Evolutionary conservation across 92 coral and sea anemone genomes (phyloP).

Genomic region (Epizoanthus rinbou): DNA sequence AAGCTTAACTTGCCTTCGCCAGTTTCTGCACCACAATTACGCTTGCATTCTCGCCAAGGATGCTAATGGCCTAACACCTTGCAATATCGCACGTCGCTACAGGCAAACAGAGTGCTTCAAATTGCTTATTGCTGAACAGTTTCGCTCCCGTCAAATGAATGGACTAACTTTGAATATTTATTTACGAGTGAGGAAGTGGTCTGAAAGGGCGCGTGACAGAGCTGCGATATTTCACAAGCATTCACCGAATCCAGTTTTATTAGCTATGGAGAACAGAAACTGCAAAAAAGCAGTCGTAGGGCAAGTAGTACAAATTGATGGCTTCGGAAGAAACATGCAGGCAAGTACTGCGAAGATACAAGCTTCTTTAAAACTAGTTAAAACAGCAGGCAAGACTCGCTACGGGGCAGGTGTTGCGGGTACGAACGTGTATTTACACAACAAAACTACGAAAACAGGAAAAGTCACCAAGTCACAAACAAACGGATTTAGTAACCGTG

Average conservation of each 20-base stretch:
- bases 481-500: slow-evolving; percentile 3
- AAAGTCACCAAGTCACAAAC: slow-evolving; percentile 33
- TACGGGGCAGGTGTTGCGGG: slow-evolving; percentile 67
- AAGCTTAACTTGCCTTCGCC: slow-evolving; percentile 71
- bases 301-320: slow-evolving; percentile 90
- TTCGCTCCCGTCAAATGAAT: slow-evolving; percentile 83
- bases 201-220: slow-evolving; percentile 88
- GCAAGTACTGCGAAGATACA: slow-evolving; percentile 69
- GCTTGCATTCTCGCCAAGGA: slow-evolving; percentile 91
- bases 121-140: slow-evolving; percentile 90
- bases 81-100: slow-evolving; percentile 84
- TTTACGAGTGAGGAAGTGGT: slow-evolving; percentile 93
- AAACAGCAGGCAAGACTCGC: slow-evolving; percentile 44
- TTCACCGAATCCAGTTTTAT: slow-evolving; percentile 74
- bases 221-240: slow-evolving; percentile 86
- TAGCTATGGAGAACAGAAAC: slow-evolving; percentile 79
- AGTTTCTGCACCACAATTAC: slow-evolving; percentile 84
- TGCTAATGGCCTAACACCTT: slow-evolving; percentile 89
- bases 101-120: slow-evolving; percentile 90
- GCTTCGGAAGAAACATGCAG: slow-evolving; percentile 81
- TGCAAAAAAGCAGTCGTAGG: slow-evolving; percentile 83
- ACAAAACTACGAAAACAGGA: slow-evolving; percentile 50
- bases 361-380: slow-evolving; percentile 52
- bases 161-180: slow-evolving; percentile 82
- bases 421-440: slow-evolving; percentile 19